Base-by-base conservation (phyloP, 2,113 vertebrate species). In the Gnathonemus longibarbis region DNA sequence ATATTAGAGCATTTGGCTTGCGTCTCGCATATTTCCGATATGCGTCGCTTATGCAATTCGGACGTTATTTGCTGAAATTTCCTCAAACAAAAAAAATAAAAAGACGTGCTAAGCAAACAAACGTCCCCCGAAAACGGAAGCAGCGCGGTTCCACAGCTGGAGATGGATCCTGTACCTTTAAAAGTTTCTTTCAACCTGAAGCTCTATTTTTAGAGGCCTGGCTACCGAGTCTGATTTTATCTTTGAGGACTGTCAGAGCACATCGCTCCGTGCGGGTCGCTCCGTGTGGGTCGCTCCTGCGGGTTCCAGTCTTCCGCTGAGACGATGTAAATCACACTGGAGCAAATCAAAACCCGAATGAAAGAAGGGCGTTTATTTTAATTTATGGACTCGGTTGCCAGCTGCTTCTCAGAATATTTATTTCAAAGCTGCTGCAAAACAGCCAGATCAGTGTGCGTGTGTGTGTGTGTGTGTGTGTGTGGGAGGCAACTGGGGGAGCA, bases 21-120 rank as follows among this genome's bases (percentile, higher is more conserved):
- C 13, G 21, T 58, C 80, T 62, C 21, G 17, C 46, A 58, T 89
- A 85, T 24, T 13, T 85, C 88, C 19, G 42, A 27, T 85, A 48
- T 49, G 53, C 70, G 24, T 70, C 66, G 88, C 91, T 94, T 94
- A 92, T 77, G 89, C 91, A 94, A 91, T 89, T 27, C 88, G 88
- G 90, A 19, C 56, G 45, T 90, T 89, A 91, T 49, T 74, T 89
- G 89, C 88, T 90, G 91, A 91, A 90, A 90, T 89, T 62, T 88
- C 91, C 89, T 42, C 35, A 21, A 49, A 80, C 83, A 8, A 80
- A 77, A 10, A 42, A n/a, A n/a, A 17, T 19, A 27, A 27, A 89
- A 87, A 24, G 45, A n/a, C 21, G 10, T 11, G 42, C 45, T 80
- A 90, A 90, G 90, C 50, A 90, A 90, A 52, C 58, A 58, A 88